Evolutionary conservation across 2,888 invertebrate genomes (phyloP).

Genomic region (Capitulum mitella): DNA sequence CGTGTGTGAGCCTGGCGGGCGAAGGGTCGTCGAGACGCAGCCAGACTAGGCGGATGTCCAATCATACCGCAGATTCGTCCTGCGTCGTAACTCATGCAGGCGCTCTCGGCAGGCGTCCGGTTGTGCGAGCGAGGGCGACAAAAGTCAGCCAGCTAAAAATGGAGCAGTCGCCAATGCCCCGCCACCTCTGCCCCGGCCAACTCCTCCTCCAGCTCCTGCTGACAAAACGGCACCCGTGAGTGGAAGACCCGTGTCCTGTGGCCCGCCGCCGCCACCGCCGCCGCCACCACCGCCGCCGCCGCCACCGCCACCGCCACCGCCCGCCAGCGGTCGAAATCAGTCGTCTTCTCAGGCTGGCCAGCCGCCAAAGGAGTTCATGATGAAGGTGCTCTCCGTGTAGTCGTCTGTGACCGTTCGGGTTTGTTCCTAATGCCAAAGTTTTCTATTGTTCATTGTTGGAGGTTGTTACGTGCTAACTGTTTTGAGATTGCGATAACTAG

Average conservation of each 20-base stretch:
- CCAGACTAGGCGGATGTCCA: too few relatives aligned
- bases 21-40: too few relatives aligned
- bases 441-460: not conserved
- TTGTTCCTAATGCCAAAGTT: too few relatives aligned
- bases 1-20: too few relatives aligned
- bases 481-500: not conserved
- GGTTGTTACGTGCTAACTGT: not conserved
- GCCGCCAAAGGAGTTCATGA: not conserved
- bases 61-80: too few relatives aligned
- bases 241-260: too few relatives aligned
- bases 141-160: not conserved
- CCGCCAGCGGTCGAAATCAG: not conserved
- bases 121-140: too few relatives aligned
- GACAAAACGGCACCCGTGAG: too few relatives aligned
- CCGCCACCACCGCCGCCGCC: not conserved
- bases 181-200: not conserved
- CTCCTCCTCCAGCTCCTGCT: too few relatives aligned
- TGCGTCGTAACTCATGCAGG: too few relatives aligned
- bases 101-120: too few relatives aligned
- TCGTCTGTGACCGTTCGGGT: not conserved
- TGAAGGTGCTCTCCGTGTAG: not conserved
- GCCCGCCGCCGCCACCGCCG: not conserved
- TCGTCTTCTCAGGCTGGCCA: not conserved
- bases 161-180: not conserved
- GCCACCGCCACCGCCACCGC: not conserved